Percentiles rank a stretch among this genome's conserved stretches.
These are phyloP conservation scores for Cheilosia impressa DNA, from an alignment of 2,888 invertebrate genomes.

Conservation along the genomic window DNA sequence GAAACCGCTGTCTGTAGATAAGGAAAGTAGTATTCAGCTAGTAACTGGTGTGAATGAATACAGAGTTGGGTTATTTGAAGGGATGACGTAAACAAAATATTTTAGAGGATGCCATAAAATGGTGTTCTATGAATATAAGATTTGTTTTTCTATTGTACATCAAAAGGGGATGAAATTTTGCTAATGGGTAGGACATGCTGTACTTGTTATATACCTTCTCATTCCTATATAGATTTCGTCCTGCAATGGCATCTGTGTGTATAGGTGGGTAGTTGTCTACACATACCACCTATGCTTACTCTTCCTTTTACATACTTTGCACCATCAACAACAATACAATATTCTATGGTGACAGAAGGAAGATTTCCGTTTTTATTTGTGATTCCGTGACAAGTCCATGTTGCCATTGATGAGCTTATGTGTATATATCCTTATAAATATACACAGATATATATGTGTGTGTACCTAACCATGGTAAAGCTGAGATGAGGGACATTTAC, in stretches of 20 bases:
- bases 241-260: constrained; percentile 71
- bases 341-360: constrained; percentile 73
- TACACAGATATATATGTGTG: constrained; percentile 1
- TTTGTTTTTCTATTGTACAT: constrained; percentile 77
- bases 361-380: constrained; percentile 75
- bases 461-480: constrained; percentile 7
- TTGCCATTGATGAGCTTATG: constrained; percentile 75
- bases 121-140: constrained; percentile 76
- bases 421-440: constrained; percentile 58
- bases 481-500: constrained; percentile 64
- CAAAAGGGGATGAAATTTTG: constrained; percentile 76
- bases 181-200: constrained; percentile 75
- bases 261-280: constrained; percentile 66
- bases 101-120: constrained; percentile 76
- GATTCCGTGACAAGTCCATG: constrained; percentile 74
- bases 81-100: constrained; percentile 76
- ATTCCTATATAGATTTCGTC: constrained; percentile 70
- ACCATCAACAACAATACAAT: constrained; percentile 74
- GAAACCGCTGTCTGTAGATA: constrained; percentile 82
- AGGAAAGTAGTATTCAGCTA: constrained; percentile 76
- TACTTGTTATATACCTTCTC: constrained; percentile 73
- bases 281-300: constrained; percentile 71
- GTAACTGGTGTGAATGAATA: constrained; percentile 76
- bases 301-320: constrained; percentile 68
- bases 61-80: constrained; percentile 75